phyloP scores from a whole-genome alignment of 1,140 invertebrate species.

The Aplysia californica region DNA sequence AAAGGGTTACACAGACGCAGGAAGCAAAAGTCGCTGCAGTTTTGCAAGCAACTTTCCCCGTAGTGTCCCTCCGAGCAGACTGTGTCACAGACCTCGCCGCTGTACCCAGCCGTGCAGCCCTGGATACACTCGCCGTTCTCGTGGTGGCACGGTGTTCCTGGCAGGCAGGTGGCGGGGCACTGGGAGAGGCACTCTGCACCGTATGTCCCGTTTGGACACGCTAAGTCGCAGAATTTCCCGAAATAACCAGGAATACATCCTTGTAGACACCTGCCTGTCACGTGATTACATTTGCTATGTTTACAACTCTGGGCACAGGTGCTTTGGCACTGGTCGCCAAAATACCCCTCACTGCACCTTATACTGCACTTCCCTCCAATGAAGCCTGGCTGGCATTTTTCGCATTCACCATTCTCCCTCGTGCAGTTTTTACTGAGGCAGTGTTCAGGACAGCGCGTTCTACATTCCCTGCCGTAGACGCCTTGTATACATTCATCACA shows the following conservation, averaged over 20 bases:
- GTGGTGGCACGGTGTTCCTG: background rate
- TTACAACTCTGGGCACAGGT: background rate
- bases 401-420: background rate
- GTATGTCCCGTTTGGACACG: conserved; percentile 3
- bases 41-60: background rate
- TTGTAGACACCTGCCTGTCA: background rate
- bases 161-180: conserved; percentile 1
- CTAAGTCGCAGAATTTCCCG: background rate
- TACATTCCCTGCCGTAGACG: background rate
- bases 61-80: background rate
- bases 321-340: background rate
- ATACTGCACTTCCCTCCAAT: background rate
- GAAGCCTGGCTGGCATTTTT: background rate
- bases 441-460: background rate
- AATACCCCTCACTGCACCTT: background rate
- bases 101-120: conserved; percentile 6
- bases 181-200: background rate
- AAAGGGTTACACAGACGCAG: background rate
- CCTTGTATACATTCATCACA: background rate
- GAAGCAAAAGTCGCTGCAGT: conserved; percentile 11
- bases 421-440: background rate
- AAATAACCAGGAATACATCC: conserved; percentile 16
- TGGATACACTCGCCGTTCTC: conserved; percentile 1
- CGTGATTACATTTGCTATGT: background rate
- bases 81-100: background rate